A percentile compares a stretch with the other conserved stretches of the same genome.
phyloP scores from a whole-genome alignment of 2,797 vertebrate genomes.

The Erpetoichthys calabaricus region DNA sequence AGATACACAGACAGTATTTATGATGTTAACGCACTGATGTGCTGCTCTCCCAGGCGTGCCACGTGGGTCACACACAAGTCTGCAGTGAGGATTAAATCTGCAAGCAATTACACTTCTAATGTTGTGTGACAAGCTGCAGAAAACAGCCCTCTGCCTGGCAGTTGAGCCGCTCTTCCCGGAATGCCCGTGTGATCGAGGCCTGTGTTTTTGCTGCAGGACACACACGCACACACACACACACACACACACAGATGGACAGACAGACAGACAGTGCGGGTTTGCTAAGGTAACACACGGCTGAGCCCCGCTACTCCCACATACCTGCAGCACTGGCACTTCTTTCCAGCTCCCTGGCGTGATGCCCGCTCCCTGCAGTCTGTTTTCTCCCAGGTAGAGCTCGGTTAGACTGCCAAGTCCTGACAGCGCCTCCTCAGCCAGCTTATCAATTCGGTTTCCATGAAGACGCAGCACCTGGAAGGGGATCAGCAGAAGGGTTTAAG shows the following conservation, averaged over 20 bases:
- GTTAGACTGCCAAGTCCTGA: slow-evolving; percentile 20
- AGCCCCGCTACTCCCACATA: slow-evolving; percentile 7
- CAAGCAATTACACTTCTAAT: too few relatives aligned
- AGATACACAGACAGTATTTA: too few relatives aligned
- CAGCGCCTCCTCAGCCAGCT: slow-evolving; percentile 22
- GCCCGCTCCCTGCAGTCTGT: slow-evolving; percentile 23
- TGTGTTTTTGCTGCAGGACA: too few relatives aligned
- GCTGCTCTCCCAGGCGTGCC: too few relatives aligned
- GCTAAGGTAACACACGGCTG: not conserved
- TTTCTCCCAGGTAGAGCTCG: slow-evolving; percentile 30
- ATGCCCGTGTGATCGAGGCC: too few relatives aligned
- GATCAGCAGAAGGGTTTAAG: not conserved
- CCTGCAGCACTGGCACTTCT: slow-evolving; percentile 27
- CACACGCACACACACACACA: not conserved
- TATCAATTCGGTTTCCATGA: slow-evolving; percentile 26
- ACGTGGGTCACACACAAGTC: too few relatives aligned
- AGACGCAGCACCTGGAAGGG: slow-evolving; percentile 16
- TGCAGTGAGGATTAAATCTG: too few relatives aligned
- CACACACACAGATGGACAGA: not conserved
- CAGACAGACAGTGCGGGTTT: too few relatives aligned
- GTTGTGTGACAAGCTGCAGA: too few relatives aligned
- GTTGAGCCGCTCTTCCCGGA: too few relatives aligned
- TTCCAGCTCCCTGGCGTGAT: slow-evolving; percentile 34
- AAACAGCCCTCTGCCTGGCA: too few relatives aligned
- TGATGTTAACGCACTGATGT: too few relatives aligned